Percentiles rank a stretch among this genome's conserved stretches.
Evolutionary conservation across 2,888 invertebrate species (phyloP).

Genomic region (Chrysolina haemoptera): DNA sequence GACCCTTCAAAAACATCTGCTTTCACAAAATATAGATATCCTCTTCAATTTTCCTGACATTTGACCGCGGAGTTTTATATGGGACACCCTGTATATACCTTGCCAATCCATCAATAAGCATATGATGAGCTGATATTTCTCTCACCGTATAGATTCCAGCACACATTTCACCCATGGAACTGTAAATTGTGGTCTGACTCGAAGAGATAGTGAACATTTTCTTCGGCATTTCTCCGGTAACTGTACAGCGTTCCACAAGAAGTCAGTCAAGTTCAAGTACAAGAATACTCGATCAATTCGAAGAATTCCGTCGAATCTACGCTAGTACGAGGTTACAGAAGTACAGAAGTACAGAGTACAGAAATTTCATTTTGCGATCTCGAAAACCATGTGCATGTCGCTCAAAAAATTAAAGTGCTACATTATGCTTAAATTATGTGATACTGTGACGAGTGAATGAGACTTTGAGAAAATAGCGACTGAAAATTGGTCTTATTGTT

Average conservation of each 20-base stretch:
- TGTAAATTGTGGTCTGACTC: constrained; percentile 33
- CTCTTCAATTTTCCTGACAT: no score
- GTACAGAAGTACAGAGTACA: no score
- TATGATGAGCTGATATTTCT: constrained; percentile 5
- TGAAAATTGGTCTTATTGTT: neutral
- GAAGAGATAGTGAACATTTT: constrained; percentile 48
- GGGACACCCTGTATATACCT: no score
- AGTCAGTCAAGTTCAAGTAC: constrained; percentile 55
- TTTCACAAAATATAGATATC: no score
- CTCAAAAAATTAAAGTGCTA: constrained; percentile 58
- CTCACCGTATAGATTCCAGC: constrained; percentile 36
- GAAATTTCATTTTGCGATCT: neutral
- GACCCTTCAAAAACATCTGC: no score
- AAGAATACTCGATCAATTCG: constrained; percentile 7
- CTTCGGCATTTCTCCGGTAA: constrained; percentile 46
- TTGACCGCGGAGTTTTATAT: no score
- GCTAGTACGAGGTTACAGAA: neutral
- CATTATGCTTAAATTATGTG: constrained; percentile 59
- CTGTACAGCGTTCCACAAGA: constrained; percentile 33
- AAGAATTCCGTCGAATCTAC: neutral
- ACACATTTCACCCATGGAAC: constrained; percentile 43
- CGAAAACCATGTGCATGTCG: constrained; percentile 52
- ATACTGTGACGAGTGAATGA: constrained; percentile 6
- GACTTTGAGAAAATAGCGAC: constrained; percentile 11
- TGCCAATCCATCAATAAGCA: neutral